Base-by-base conservation (phyloP, 2,113 vertebrate species). In the Ursus arctos region DNA sequence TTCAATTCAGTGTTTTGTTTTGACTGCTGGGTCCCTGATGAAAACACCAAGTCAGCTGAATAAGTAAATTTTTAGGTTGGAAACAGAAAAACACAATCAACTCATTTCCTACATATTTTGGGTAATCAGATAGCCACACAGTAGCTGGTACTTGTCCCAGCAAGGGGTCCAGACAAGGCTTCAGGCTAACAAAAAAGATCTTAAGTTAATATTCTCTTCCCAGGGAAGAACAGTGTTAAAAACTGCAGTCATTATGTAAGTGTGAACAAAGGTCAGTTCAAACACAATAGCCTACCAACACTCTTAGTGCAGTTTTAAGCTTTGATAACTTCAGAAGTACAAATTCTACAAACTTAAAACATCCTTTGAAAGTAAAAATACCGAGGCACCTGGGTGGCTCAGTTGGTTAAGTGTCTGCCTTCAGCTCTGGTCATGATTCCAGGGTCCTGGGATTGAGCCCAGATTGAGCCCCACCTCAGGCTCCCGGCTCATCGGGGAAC, bases 1-100 rank as follows among this genome's bases (percentile, higher is more conserved):
- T 84, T 97, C 97, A 92, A 36, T 88, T 97, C 76, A 94, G 43
- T 77, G 84, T 96, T 97, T 90, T 96, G 57, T 97, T 95, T 90
- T 95, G 80, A 95, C 91, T 97, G 69, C 91, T 96, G 97, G 14
- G 91, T 88, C 90, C 84, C 97, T 97, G 85, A 84, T 90, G 93
- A 90, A 94, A 97, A 95, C 81, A 97, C 59, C 61, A 96, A 95
- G 88, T 95, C 87, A 87, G 81, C 0, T 91, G 76, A 95, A 97
- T 84, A 97, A 90, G 74, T 97, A 90, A 90, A 95, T 84, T 84
- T 97, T 84, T 93, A 95, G 69, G 36, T 88, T 87, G 65, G 67
- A 36, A 95, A 96, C 55, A 94, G 88, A 96, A 97, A 96, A 95
- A 77, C 79, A 97, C 80, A 90, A 92, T 96, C 91, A 90, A 95